Base-by-base conservation (phyloP, 2,113 vertebrate species). In the Myiagra hebetior region DNA sequence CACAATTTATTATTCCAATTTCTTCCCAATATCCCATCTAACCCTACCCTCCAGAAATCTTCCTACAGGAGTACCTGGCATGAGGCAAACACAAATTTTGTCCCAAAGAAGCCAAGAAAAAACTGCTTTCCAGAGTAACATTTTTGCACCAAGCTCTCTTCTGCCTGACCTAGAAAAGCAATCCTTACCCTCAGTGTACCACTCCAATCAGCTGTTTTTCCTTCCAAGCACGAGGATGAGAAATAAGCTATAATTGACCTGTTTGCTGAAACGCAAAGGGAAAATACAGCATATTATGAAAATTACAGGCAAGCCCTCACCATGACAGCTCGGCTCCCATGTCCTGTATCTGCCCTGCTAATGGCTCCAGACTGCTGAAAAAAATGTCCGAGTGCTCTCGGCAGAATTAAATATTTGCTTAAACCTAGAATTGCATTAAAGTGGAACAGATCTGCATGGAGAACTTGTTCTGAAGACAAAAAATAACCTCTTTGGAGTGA, bases 261-360 rank as follows among this genome's bases (percentile, higher is more conserved):
- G 75, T 76, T 82, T 93, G 70, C 81, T 79, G 78, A 80, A 52
- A 89, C 91, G 74, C 62, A 76, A 91, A 53, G 53, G 49, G 42
- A 93, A 96, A 96, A 94, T 50, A 77, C 59, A 76, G 89, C 41
- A 2, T 23, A 95, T 97, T 96, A 96, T 91, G 94, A 91, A 97
- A 95, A 96, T 96, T 90, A 96, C 28, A 90, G 70, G 59, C 91
- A 60, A 95, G 63, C 41, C 94, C 79, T 97, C 94, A 94, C 30
- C 42, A 24, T 59, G 94, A 94, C 93, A 95, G 94, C 82, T 93
- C 19, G 0, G 74, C 41, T 85, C 70, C 56, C 46, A 21, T 52
- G 65, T 70, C 56, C 46, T 19, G 4, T 5, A 13, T 31, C 12
- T 56, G 62, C 42, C 62, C 56, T 69, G 12, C 65, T 89, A 91